Percentiles rank a stretch among this genome's conserved stretches.
These are phyloP conservation scores for Acleris holmiana DNA, from an alignment of 2,888 invertebrate species.

Conservation along the genomic window DNA sequence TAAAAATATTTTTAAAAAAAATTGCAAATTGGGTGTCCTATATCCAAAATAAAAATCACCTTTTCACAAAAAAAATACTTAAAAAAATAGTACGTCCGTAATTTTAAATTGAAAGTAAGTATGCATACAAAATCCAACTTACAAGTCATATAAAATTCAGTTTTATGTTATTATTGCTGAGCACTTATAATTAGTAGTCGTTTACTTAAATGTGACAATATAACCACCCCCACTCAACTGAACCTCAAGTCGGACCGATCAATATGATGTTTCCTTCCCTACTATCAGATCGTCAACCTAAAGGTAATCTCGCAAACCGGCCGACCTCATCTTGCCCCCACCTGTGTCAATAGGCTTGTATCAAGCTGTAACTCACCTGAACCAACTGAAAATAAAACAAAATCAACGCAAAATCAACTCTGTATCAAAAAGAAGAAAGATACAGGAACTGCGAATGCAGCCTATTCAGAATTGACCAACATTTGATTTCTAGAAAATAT, in stretches of 20 bases:
- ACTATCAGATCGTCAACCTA: slow-evolving; percentile 39
- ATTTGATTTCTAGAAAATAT: neutral
- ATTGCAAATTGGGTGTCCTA: too few species aligned
- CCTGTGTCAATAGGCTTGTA: slow-evolving; percentile 60
- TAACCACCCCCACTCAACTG: neutral
- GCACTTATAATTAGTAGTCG: too few species aligned
- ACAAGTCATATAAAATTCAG: too few species aligned
- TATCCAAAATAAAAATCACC: too few species aligned
- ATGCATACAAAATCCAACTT: too few species aligned
- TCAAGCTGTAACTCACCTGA: slow-evolving; percentile 47
- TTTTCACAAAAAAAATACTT: too few species aligned
- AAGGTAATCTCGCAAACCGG: slow-evolving; percentile 45
- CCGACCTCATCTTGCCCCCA: slow-evolving; percentile 47
- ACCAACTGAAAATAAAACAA: slow-evolving; percentile 26
- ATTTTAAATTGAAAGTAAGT: too few species aligned
- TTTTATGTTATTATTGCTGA: too few species aligned
- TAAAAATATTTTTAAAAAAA: too few species aligned
- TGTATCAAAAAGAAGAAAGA: slow-evolving; percentile 37
- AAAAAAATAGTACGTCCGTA: too few species aligned
- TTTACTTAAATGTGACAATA: neutral
- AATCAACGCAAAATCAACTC: slow-evolving; percentile 37
- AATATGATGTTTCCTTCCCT: slow-evolving; percentile 11
- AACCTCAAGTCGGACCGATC: slow-evolving; percentile 3
- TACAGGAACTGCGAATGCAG: slow-evolving; percentile 16
- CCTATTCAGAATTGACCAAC: slow-evolving; percentile 1